Percentiles rank a stretch among this genome's conserved stretches.
phyloP scores from a whole-genome alignment of 2,888 invertebrate genomes.

The Lycophotia porphyrea region DNA sequence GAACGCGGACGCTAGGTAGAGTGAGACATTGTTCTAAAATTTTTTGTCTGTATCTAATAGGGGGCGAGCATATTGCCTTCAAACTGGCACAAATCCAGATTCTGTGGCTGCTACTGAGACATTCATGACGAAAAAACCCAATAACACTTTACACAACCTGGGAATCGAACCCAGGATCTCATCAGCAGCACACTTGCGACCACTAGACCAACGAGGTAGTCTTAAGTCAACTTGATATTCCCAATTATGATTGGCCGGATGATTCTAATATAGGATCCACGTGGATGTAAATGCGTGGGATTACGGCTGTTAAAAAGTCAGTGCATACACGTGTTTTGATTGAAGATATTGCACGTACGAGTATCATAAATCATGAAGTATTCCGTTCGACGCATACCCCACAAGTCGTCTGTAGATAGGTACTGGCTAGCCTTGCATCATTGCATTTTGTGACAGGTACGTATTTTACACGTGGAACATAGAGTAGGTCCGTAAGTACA shows the following conservation, averaged over 20 bases:
- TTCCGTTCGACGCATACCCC: slow-evolving; percentile 19
- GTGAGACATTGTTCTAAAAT: background rate
- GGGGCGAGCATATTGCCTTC: no score
- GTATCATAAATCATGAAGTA: slow-evolving; percentile 24
- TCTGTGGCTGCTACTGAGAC: background rate
- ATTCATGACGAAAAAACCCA: background rate
- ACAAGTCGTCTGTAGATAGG: background rate
- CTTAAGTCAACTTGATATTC: background rate
- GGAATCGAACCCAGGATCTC: no score
- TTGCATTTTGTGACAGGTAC: slow-evolving; percentile 15
- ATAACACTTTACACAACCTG: no score
- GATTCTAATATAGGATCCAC: slow-evolving; percentile 39
- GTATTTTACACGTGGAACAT: slow-evolving; percentile 8
- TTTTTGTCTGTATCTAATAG: background rate
- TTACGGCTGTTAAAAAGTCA: slow-evolving; percentile 13
- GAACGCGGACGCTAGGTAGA: background rate
- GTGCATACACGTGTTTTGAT: slow-evolving; percentile 46
- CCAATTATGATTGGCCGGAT: background rate
- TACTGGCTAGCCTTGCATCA: background rate
- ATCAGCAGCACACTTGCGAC: no score
- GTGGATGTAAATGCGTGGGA: slow-evolving; percentile 49
- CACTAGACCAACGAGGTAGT: no score
- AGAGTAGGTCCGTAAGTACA: background rate
- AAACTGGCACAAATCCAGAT: no score
- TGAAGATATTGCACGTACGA: slow-evolving; percentile 22